phyloP scores from a whole-genome alignment of 2,797 vertebrate species.

The Esox lucius region DNA sequence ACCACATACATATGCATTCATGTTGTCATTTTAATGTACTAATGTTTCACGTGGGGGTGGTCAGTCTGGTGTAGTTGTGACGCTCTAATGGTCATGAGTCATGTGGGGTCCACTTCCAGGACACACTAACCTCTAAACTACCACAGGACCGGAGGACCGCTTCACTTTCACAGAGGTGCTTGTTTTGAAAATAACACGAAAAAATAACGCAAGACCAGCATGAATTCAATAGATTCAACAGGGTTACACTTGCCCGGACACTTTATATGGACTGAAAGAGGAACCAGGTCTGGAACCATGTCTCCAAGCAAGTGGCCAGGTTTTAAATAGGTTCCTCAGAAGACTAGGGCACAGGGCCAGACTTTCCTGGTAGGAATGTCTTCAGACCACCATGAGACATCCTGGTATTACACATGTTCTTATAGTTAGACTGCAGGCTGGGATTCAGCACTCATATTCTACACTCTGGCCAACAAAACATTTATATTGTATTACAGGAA shows the following conservation, averaged over 20 bases:
- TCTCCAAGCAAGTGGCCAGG: constrained; percentile 33
- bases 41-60: constrained; percentile 18
- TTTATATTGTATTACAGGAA: neutral
- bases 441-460: neutral
- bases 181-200: neutral
- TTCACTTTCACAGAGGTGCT: neutral
- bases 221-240: neutral
- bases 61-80: neutral
- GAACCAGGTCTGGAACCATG: neutral
- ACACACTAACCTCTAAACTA: constrained; percentile 8
- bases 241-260: neutral
- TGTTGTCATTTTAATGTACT: constrained; percentile 30
- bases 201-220: neutral
- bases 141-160: neutral
- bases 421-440: constrained; percentile 30
- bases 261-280: constrained; percentile 30
- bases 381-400: constrained; percentile 6
- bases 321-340: constrained; percentile 43
- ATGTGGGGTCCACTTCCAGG: constrained; percentile 11
- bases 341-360: constrained; percentile 15
- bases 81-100: neutral
- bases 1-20: neutral
- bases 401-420: constrained; percentile 8
- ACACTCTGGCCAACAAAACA: neutral
- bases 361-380: constrained; percentile 23